Percentiles rank a stretch among this genome's conserved stretches.
Conservation (phyloP, 2,888 invertebrate genomes). For the Andrena trimmerana region DNA sequence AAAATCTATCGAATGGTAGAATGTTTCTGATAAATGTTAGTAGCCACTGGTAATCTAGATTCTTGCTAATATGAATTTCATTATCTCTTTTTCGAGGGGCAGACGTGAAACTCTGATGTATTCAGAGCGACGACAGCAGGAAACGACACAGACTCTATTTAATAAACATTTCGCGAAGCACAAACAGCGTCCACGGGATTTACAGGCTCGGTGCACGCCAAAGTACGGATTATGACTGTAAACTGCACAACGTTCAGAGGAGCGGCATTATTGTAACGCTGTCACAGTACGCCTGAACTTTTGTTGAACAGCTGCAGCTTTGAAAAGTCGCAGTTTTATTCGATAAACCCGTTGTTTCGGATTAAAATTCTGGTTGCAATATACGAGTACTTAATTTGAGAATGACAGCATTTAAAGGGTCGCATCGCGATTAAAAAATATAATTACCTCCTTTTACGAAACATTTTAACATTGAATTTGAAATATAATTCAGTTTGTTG, state of each 20-base stretch:
- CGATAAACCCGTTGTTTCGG: constrained; percentile 8
- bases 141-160: constrained; percentile 17
- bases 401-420: background rate
- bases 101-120: background rate
- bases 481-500: too few species aligned
- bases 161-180: constrained; percentile 24
- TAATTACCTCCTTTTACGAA: too few species aligned
- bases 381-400: too few species aligned
- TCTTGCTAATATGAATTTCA: background rate
- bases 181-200: constrained; percentile 25
- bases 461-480: background rate
- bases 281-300: constrained; percentile 33
- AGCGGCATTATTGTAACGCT: constrained; percentile 13
- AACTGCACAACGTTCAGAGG: background rate
- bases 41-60: background rate
- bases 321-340: constrained; percentile 37
- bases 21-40: background rate
- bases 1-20: background rate
- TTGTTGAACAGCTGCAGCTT: constrained; percentile 45
- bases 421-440: too few species aligned
- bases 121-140: constrained; percentile 6
- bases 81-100: background rate
- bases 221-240: constrained; percentile 18
- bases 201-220: constrained; percentile 2
- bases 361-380: background rate